Evolutionary conservation across 2,113 vertebrate species (phyloP).

Genomic region (Maccullochella peelii): DNA sequence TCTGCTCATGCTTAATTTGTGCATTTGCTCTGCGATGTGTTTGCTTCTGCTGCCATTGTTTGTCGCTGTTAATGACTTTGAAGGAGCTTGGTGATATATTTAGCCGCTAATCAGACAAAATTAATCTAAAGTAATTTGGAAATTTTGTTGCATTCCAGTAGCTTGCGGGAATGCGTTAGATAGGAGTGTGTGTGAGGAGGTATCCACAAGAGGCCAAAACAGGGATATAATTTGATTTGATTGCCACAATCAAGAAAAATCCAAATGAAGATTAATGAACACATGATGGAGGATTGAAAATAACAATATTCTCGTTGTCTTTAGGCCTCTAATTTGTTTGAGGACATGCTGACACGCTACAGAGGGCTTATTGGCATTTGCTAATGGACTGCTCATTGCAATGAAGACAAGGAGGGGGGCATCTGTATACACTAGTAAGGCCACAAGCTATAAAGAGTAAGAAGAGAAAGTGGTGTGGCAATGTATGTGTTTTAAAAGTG

Average conservation of each 20-base stretch:
- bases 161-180: constrained; percentile 65
- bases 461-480: not conserved
- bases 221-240: constrained; percentile 80
- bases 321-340: constrained; percentile 80
- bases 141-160: constrained; percentile 73
- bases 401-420: constrained; percentile 36
- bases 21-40: constrained; percentile 45
- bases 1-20: constrained; percentile 26
- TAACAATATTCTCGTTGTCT: constrained; percentile 81
- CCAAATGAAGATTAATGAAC: constrained; percentile 84
- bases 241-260: constrained; percentile 81
- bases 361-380: constrained; percentile 79
- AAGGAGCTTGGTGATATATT: constrained; percentile 76
- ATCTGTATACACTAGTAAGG: constrained; percentile 13
- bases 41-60: constrained; percentile 47
- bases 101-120: constrained; percentile 81
- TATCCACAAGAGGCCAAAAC: constrained; percentile 75
- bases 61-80: constrained; percentile 75
- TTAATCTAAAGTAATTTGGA: constrained; percentile 78
- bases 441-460: constrained; percentile 15
- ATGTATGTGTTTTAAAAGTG: constrained; percentile 28
- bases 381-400: constrained; percentile 76
- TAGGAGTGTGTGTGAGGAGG: constrained; percentile 33
- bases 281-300: constrained; percentile 79
- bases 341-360: constrained; percentile 79